Evolutionary conservation across 2,888 invertebrate genomes (phyloP).

Genomic region (Diaprepes abbreviatus): DNA sequence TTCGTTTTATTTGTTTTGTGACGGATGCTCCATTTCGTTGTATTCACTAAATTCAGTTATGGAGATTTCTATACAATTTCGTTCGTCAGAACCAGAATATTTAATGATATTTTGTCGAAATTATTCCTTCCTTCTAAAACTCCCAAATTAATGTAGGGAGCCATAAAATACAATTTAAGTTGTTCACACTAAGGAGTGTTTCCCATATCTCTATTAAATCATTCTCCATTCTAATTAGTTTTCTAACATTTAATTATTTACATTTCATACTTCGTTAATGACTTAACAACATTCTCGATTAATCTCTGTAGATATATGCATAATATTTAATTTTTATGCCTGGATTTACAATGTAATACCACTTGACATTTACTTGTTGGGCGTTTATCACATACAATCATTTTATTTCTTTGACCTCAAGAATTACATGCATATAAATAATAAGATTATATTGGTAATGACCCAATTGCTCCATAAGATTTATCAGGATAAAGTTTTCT

Average conservation of each 20-base stretch:
- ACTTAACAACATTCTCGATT: constrained; percentile 20
- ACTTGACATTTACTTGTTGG: neutral
- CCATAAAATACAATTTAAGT: too few species aligned
- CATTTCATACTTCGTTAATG: constrained; percentile 3
- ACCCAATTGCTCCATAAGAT: neutral
- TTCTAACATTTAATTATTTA: neutral
- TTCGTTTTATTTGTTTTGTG: too few species aligned
- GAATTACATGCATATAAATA: neutral
- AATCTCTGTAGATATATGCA: constrained; percentile 20
- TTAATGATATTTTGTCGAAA: too few species aligned
- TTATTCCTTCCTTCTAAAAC: too few species aligned
- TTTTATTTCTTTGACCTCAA: neutral
- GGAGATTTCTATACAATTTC: too few species aligned
- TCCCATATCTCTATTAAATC: neutral
- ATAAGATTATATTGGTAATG: constrained; percentile 4
- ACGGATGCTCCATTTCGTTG: too few species aligned
- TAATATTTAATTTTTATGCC: constrained; percentile 1
- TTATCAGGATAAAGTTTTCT: neutral
- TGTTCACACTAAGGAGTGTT: too few species aligned
- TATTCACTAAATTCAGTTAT: too few species aligned
- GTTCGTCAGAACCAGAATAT: too few species aligned
- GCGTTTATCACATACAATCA: neutral
- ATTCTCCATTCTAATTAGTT: neutral
- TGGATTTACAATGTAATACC: neutral
- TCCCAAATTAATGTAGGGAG: too few species aligned